These are phyloP conservation scores for Penaeus chinensis DNA, from an alignment of 1,140 invertebrate species.

Conservation along the genomic window DNA sequence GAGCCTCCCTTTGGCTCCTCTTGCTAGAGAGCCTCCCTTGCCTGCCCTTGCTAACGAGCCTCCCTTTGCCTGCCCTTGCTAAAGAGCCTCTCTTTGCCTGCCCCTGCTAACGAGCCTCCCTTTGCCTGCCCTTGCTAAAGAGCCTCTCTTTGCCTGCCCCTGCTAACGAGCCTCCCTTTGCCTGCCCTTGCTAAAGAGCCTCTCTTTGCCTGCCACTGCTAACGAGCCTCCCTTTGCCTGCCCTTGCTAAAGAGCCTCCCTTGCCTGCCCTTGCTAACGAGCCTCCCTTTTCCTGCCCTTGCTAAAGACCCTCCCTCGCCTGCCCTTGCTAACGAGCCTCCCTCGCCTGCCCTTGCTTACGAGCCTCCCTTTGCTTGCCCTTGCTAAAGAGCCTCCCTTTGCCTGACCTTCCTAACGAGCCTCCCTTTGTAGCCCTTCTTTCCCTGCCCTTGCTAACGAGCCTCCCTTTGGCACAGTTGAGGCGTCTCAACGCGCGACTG, in stretches of 20 bases:
- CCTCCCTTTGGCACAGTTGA: not conserved
- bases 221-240: not conserved
- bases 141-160: not conserved
- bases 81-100: not conserved
- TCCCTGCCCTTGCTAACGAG: not conserved
- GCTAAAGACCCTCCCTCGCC: no score
- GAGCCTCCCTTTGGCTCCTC: not conserved
- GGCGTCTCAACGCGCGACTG: not conserved
- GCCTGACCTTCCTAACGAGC: not conserved
- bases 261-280: not conserved
- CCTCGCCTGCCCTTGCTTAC: no score
- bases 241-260: no score
- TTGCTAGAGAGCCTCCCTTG: no score
- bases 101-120: not conserved
- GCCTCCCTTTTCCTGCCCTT: not conserved
- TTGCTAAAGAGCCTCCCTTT: not conserved
- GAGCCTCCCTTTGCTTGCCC: no score
- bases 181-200: no score
- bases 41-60: no score
- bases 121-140: no score
- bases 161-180: not conserved
- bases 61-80: not conserved
- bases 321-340: no score
- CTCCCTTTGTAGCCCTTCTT: not conserved
- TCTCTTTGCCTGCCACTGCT: not conserved